These are phyloP conservation scores for Scelioninae gen. 2 DNA, from an alignment of 2,888 invertebrate genomes.

Conservation along the genomic window DNA sequence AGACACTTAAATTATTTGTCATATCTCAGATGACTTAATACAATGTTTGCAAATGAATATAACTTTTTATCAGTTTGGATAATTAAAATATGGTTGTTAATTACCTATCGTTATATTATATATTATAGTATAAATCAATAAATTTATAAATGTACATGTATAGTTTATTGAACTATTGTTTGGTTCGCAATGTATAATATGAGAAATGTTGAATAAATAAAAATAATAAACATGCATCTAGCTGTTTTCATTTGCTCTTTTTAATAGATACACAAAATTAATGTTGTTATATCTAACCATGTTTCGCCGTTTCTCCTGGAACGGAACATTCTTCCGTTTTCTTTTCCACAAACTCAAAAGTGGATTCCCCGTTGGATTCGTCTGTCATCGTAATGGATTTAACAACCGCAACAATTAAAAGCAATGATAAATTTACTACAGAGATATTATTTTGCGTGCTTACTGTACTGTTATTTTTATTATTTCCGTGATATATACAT, in stretches of 20 bases:
- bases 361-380: slow-evolving; percentile 73
- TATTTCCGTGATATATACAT: slow-evolving; percentile 33
- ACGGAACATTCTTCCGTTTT: slow-evolving; percentile 68
- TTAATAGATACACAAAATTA: neutral
- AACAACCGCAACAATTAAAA: neutral
- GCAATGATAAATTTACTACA: neutral
- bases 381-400: slow-evolving; percentile 68
- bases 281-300: slow-evolving; percentile 64
- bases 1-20: too few species aligned
- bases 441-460: slow-evolving; percentile 31
- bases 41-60: too few species aligned
- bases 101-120: too few species aligned
- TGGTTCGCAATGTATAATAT: too few species aligned
- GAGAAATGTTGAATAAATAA: too few species aligned
- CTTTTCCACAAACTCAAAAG: slow-evolving; percentile 73
- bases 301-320: slow-evolving; percentile 66
- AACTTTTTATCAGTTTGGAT: too few species aligned
- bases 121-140: too few species aligned
- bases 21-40: too few species aligned
- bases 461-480: slow-evolving; percentile 43
- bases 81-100: too few species aligned
- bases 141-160: too few species aligned
- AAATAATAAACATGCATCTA: neutral
- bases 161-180: too few species aligned
- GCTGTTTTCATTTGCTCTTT: neutral